These are phyloP conservation scores for Drosophila monieri DNA, from an alignment of 2,888 invertebrate genomes.

Conservation along the genomic window DNA sequence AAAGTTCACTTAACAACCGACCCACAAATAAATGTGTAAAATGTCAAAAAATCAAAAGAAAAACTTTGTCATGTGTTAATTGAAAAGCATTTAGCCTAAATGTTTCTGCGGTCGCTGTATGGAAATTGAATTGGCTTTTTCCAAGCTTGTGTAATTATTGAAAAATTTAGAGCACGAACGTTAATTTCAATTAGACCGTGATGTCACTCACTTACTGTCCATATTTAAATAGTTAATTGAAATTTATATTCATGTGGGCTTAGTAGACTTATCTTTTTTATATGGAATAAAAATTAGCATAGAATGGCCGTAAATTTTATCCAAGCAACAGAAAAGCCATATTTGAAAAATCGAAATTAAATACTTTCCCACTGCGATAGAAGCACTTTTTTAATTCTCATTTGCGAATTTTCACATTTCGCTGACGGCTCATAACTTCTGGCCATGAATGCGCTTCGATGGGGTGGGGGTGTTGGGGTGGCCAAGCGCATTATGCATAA, in stretches of 20 bases:
- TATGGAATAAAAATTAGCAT: neutral
- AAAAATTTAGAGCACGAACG: conserved; percentile 9
- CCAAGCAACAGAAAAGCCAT: neutral
- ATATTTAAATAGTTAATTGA: conserved; percentile 7
- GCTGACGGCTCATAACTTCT: conserved; percentile 57
- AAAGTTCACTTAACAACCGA: conserved; percentile 18
- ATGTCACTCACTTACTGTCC: conserved; percentile 26
- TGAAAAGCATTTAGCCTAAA: conserved; percentile 60
- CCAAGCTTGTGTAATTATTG: conserved; percentile 27
- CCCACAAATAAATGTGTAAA: conserved; percentile 44
- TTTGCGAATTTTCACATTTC: conserved; percentile 55
- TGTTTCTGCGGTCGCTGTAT: conserved; percentile 41
- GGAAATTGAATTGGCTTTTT: conserved; percentile 15
- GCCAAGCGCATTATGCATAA: conserved; percentile 68
- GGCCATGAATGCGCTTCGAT: conserved; percentile 16
- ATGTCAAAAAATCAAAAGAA: conserved; percentile 52
- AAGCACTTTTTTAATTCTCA: conserved; percentile 36
- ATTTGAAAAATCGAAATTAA: conserved; percentile 30
- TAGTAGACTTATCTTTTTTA: no score
- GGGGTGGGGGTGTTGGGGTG: neutral
- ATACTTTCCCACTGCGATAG: conserved; percentile 23
- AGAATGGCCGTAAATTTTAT: conserved; percentile 1
- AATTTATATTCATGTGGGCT: neutral
- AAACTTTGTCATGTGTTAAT: conserved; percentile 67
- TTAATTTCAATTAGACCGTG: conserved; percentile 38